These are phyloP conservation scores for Progne subis DNA, from an alignment of 2,113 vertebrate genomes.

Conservation along the genomic window DNA sequence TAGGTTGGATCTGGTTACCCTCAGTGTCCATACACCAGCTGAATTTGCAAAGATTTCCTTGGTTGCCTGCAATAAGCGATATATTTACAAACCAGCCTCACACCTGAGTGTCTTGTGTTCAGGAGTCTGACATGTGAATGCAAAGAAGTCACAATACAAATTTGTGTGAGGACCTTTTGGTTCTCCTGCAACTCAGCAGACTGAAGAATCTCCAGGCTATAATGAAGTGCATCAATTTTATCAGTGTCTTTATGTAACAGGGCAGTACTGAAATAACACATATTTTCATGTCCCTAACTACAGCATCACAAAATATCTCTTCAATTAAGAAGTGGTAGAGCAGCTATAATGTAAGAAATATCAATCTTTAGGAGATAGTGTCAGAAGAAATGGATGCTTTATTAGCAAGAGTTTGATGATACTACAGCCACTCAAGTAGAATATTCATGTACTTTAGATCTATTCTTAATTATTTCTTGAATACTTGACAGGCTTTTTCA, in stretches of 20 bases:
- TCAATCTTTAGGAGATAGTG: not conserved
- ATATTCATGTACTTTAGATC: conserved; percentile 51
- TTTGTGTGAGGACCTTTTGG: not conserved
- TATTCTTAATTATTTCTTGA: conserved; percentile 68
- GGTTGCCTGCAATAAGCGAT: not conserved
- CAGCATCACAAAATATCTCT: not conserved
- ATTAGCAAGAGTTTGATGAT: conserved; percentile 36
- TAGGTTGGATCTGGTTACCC: not conserved
- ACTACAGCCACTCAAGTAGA: conserved; percentile 13
- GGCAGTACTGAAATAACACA: not conserved
- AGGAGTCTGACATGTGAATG: not conserved
- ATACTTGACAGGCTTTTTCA: conserved; percentile 54
- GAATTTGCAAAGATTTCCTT: not conserved
- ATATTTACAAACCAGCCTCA: not conserved
- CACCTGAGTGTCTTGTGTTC: not conserved
- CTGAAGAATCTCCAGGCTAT: not conserved
- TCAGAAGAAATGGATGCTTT: conserved; percentile 37
- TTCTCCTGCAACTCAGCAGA: not conserved
- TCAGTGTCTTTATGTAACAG: not conserved
- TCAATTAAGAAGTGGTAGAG: conserved; percentile 19
- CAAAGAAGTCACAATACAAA: not conserved
- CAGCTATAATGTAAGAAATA: not conserved
- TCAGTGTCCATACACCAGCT: not conserved
- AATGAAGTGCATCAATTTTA: not conserved
- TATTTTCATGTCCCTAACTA: not conserved